phyloP scores from a whole-genome alignment of 2,888 invertebrate genomes.

The Charanyca ferruginea region DNA sequence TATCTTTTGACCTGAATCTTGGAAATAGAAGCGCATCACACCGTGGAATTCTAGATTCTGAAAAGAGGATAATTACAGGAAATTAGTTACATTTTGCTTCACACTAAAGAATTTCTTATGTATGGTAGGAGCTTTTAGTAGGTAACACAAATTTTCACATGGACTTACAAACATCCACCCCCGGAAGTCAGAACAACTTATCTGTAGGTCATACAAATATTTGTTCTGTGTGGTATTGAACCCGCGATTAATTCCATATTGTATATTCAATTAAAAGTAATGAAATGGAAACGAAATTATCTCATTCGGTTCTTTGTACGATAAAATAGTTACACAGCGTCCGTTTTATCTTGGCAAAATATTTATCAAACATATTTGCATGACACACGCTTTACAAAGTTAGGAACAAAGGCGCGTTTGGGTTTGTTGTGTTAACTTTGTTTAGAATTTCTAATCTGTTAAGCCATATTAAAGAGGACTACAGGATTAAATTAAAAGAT shows the following conservation, averaged over 20 bases:
- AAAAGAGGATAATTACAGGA: constrained; percentile 69
- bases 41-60: constrained; percentile 99
- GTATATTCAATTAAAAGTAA: constrained; percentile 49
- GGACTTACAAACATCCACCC: constrained; percentile 5
- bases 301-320: constrained; percentile 61
- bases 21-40: constrained; percentile 99
- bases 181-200: constrained; percentile 27
- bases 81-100: constrained; percentile 5
- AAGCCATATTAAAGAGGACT: constrained; percentile 14
- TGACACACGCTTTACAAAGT: constrained; percentile 42
- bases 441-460: constrained; percentile 26
- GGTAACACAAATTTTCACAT: constrained; percentile 5
- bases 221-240: constrained; percentile 29
- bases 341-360: constrained; percentile 60
- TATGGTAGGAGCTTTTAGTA: too few relatives aligned
- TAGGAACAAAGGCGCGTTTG: constrained; percentile 28
- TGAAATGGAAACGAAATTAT: constrained; percentile 65
- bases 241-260: constrained; percentile 10
- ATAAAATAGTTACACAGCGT: constrained; percentile 34
- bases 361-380: constrained; percentile 58
- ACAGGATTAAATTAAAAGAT: constrained; percentile 18
- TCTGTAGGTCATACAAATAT: constrained; percentile 34
- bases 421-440: constrained; percentile 32
- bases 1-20: constrained; percentile 99
- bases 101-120: background rate